These are phyloP conservation scores for Ochropleura leucogaster DNA, from an alignment of 2,888 invertebrate species.

Conservation along the genomic window DNA sequence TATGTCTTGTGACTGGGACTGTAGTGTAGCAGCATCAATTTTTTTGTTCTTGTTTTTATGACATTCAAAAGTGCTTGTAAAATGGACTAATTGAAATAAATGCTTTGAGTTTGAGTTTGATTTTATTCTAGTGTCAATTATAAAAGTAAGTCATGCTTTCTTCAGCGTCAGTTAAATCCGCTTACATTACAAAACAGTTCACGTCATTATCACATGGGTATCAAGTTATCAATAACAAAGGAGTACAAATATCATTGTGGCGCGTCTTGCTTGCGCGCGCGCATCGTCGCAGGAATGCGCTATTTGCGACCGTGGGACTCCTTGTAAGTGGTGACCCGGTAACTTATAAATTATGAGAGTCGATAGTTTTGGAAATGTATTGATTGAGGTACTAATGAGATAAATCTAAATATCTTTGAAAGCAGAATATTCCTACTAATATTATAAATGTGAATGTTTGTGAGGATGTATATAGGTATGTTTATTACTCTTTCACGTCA, in stretches of 20 bases:
- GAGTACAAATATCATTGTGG: slow-evolving; percentile 63
- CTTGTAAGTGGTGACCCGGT: not conserved
- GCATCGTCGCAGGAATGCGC: slow-evolving; percentile 50
- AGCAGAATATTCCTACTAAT: too few species aligned
- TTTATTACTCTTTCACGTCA: too few species aligned
- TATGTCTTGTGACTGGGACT: too few species aligned
- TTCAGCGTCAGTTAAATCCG: slow-evolving; percentile 5
- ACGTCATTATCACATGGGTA: slow-evolving; percentile 57
- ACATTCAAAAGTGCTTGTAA: too few species aligned
- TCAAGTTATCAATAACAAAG: slow-evolving; percentile 63
- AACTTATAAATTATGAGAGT: not conserved
- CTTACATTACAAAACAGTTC: slow-evolving; percentile 39
- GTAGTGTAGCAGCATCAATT: too few species aligned
- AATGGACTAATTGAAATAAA: too few species aligned
- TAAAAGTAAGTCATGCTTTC: slow-evolving; percentile 29
- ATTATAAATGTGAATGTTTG: too few species aligned
- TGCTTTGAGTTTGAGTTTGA: too few species aligned
- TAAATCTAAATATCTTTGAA: too few species aligned
- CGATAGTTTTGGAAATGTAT: not conserved
- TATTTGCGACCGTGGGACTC: slow-evolving; percentile 61
- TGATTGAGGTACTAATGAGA: not conserved
- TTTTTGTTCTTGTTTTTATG: too few species aligned
- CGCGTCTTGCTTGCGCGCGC: slow-evolving; percentile 52
- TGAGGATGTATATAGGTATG: too few species aligned
- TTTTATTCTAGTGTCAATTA: too few species aligned